Conservation (phyloP, 2,113 vertebrate genomes). For the Entomyzon cyanotis region DNA sequence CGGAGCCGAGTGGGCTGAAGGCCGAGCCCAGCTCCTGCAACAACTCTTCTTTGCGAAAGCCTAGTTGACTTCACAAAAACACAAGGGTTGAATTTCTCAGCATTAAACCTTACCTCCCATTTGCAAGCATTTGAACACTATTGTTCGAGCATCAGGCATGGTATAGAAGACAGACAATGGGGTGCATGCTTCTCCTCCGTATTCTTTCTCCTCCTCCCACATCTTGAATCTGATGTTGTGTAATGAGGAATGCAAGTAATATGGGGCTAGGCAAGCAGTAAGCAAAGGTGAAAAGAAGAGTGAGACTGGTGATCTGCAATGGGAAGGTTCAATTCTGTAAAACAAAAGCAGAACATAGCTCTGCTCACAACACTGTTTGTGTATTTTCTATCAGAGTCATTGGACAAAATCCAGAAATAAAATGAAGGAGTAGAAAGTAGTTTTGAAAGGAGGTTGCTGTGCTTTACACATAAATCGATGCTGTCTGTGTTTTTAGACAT, state of each 20-base stretch:
- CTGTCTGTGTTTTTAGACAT: not conserved
- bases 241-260: not conserved
- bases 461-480: not conserved
- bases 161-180: rapidly evolving
- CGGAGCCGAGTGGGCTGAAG: no score
- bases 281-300: not conserved
- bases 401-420: not conserved
- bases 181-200: not conserved
- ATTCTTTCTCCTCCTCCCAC: not conserved
- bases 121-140: not conserved
- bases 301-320: not conserved
- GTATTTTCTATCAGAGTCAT: not conserved
- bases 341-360: not conserved
- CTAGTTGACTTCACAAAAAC: not conserved
- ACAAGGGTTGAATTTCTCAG: not conserved
- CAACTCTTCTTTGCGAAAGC: not conserved
- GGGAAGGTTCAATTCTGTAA: not conserved
- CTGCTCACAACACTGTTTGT: not conserved
- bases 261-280: not conserved
- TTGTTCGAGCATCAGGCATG: not conserved
- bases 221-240: not conserved
- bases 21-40: no score
- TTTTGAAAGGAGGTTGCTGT: not conserved
- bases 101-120: not conserved
- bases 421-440: not conserved